These are phyloP conservation scores for Ptychadena robeensis DNA, from an alignment of 2,797 vertebrate species.

Conservation along the genomic window DNA sequence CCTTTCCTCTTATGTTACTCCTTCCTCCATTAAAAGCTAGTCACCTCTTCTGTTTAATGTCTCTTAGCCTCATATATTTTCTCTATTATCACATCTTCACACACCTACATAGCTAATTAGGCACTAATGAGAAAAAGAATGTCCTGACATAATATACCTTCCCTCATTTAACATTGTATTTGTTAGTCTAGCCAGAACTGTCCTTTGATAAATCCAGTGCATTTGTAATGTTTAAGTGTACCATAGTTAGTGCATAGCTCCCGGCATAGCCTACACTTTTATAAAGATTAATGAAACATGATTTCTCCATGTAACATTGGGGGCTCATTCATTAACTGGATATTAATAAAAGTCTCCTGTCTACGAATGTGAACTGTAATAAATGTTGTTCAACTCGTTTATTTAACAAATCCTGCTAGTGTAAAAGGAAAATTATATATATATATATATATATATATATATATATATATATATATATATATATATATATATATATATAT, in stretches of 20 bases:
- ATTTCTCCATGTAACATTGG: conserved; percentile 16
- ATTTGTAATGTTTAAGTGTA: conserved; percentile 47
- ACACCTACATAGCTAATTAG: conserved; percentile 58
- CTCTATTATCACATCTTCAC: conserved; percentile 37
- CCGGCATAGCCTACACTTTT: conserved; percentile 18
- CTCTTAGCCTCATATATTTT: conserved; percentile 45
- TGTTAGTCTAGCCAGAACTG: conserved; percentile 31
- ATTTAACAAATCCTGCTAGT: not conserved
- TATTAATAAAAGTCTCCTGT: conserved; percentile 34
- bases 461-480: no score
- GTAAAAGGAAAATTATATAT: not conserved
- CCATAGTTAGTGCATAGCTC: conserved; percentile 29
- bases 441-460: no score
- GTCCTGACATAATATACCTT: conserved; percentile 49
- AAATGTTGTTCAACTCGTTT: not conserved
- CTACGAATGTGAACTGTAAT: conserved; percentile 13
- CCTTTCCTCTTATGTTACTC: conserved; percentile 22
- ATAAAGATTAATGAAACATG: conserved; percentile 41
- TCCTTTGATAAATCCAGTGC: conserved; percentile 38
- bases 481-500: no score
- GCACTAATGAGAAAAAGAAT: conserved; percentile 54
- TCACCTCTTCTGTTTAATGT: conserved; percentile 40
- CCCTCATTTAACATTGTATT: conserved; percentile 56
- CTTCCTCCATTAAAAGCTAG: conserved; percentile 31
- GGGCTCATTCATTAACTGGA: conserved; percentile 15